A percentile compares a stretch with the other conserved stretches of the same genome.
These are phyloP conservation scores for Tipula helvola DNA, from an alignment of 2,888 invertebrate species.

Conservation along the genomic window DNA sequence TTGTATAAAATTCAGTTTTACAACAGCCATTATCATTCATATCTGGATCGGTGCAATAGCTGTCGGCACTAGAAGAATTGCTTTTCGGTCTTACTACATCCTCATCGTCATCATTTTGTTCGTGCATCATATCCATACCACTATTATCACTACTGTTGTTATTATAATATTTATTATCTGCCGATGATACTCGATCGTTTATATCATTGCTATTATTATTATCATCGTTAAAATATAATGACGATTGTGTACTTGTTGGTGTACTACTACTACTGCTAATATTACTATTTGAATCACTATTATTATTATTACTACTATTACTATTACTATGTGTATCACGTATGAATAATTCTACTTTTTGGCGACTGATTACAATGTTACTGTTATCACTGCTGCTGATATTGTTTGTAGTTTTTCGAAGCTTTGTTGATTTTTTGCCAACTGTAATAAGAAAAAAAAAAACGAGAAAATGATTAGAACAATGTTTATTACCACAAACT, in stretches of 20 bases:
- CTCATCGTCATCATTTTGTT: not conserved
- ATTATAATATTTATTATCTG: not conserved
- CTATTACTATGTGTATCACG: not conserved
- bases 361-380: not conserved
- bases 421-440: constrained; percentile 7
- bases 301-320: not conserved
- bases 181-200: not conserved
- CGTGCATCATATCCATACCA: not conserved
- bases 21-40: not conserved
- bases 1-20: constrained; percentile 5
- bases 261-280: not conserved
- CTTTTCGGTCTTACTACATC: not conserved
- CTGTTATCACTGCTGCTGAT: not conserved
- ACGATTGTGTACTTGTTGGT: not conserved
- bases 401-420: not conserved
- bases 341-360: constrained; percentile 6
- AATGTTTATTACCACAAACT: not conserved
- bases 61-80: not conserved
- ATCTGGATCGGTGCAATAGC: not conserved
- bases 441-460: not conserved
- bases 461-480: not conserved
- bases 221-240: constrained; percentile 5
- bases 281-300: not conserved
- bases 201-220: constrained; percentile 1
- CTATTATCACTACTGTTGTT: not conserved